Percentiles rank a stretch among this genome's conserved stretches.
phyloP scores from a whole-genome alignment of 2,113 vertebrate genomes.

The Lichenostomus cassidix region DNA sequence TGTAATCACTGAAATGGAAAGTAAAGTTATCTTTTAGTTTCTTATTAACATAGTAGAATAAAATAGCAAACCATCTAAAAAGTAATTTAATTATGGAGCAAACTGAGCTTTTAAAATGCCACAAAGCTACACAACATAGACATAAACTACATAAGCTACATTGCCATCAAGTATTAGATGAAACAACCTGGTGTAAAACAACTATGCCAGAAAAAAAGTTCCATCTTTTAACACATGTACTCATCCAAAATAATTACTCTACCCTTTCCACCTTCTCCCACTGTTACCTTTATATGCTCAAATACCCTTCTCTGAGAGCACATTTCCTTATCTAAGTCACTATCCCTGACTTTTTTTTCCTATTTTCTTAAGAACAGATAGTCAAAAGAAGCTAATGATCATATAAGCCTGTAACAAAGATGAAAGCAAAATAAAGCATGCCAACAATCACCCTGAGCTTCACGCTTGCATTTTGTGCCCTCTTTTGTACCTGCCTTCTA shows the following conservation, averaged over 20 bases:
- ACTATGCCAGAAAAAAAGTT: background rate
- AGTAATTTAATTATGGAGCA: background rate
- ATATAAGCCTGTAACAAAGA: background rate
- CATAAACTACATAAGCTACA: background rate
- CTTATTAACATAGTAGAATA: background rate
- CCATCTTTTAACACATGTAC: accelerated
- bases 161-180: background rate
- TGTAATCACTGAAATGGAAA: background rate
- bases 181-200: background rate
- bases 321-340: background rate
- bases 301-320: background rate
- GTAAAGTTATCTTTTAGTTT: background rate
- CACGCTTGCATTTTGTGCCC: background rate
- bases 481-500: background rate
- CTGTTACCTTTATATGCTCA: background rate
- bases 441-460: background rate
- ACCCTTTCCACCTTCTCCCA: background rate
- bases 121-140: background rate
- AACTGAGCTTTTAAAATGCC: background rate
- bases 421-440: background rate
- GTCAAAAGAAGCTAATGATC: background rate
- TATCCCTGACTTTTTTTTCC: background rate
- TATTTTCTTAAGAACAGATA: background rate
- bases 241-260: background rate
- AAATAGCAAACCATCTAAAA: background rate